Percentiles rank a stretch among this genome's conserved stretches.
These are phyloP conservation scores for Loriculus beryllinus DNA, from an alignment of 2,797 vertebrate genomes.

Conservation along the genomic window DNA sequence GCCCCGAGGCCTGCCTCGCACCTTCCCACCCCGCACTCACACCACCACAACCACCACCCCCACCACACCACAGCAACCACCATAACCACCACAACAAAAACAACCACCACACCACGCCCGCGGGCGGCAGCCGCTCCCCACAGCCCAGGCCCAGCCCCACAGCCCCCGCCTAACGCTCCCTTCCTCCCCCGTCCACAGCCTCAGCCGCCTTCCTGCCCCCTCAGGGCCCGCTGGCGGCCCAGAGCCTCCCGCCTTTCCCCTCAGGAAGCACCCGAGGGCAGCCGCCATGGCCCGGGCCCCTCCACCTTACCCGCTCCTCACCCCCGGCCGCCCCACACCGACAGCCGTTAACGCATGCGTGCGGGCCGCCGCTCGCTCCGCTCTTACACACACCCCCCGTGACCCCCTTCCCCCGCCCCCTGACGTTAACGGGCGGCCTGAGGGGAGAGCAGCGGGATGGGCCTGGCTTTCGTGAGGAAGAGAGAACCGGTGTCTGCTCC, in stretches of 20 bases:
- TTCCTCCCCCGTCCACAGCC: not conserved
- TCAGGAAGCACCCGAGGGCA: not conserved
- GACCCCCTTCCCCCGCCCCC: not conserved
- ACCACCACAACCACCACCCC: not conserved
- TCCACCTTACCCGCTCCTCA: not conserved
- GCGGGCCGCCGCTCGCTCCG: not conserved
- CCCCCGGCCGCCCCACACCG: not conserved
- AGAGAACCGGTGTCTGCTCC: not conserved
- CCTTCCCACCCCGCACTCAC: not conserved
- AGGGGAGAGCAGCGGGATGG: not conserved
- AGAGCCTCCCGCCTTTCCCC: not conserved
- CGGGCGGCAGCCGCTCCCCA: not conserved
- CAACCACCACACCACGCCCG: not conserved
- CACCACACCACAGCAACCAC: not conserved
- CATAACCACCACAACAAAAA: not conserved
- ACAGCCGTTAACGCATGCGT: constrained; percentile 2
- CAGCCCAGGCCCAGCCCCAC: not conserved
- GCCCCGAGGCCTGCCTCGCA: not conserved
- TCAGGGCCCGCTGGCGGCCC: not conserved
- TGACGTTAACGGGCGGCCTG: not conserved
- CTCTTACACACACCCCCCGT: not conserved
- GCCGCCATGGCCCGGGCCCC: not conserved
- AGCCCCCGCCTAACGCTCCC: not conserved
- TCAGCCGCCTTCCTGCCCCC: not conserved
- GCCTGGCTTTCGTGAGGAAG: not conserved